Evolutionary conservation across 2,113 vertebrate species (phyloP).

Genomic region (Calyptommatus sinebrachiatus): DNA sequence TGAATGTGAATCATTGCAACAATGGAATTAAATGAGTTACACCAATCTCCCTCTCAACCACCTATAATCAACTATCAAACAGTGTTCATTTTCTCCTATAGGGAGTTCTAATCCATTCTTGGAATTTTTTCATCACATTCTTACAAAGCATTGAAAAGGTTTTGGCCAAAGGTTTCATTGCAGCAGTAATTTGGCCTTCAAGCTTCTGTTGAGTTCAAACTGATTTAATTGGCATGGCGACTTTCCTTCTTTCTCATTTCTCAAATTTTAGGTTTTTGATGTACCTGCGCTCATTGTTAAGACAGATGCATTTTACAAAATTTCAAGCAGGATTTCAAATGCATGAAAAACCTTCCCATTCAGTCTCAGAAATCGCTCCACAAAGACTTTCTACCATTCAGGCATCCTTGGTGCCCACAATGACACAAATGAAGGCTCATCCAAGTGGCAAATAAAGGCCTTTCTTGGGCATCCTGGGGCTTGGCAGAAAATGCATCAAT

Average conservation of each 20-base stretch:
- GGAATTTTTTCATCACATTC: neutral
- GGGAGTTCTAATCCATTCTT: too few relatives aligned
- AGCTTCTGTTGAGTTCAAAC: neutral
- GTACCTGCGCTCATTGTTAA: neutral
- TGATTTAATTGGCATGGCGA: neutral
- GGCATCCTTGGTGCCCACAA: neutral
- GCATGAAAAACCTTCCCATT: neutral
- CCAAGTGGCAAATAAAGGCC: too few relatives aligned
- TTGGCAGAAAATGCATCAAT: too few relatives aligned
- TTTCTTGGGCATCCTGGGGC: too few relatives aligned
- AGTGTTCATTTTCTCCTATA: too few relatives aligned
- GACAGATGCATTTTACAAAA: neutral
- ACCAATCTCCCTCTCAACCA: too few relatives aligned
- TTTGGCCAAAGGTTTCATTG: neutral
- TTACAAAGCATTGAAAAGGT: neutral
- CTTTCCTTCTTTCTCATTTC: neutral
- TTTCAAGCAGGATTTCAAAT: neutral
- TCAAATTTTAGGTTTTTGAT: neutral
- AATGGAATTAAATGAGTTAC: too few relatives aligned
- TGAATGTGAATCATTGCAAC: too few relatives aligned
- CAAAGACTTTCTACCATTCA: neutral
- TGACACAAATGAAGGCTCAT: neutral
- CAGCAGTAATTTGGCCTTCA: neutral
- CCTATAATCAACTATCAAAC: too few relatives aligned
- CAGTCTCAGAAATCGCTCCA: conserved; percentile 19